Evolutionary conservation across 2,888 invertebrate genomes (phyloP).

Genomic region (Lepidochrysops patricia): DNA sequence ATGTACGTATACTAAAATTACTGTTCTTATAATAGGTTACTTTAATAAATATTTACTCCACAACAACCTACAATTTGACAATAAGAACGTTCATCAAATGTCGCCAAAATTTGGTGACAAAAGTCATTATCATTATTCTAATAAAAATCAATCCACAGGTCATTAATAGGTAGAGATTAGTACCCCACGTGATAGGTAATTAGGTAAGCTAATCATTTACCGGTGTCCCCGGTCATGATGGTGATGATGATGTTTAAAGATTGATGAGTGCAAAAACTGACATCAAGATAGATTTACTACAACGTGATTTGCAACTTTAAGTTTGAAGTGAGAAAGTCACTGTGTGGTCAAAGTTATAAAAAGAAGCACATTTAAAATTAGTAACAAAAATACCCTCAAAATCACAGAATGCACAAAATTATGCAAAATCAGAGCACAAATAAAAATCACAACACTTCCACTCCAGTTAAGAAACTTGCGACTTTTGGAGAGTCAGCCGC

Average conservation of each 20-base stretch:
- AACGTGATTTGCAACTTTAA: background rate
- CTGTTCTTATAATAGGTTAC: too few relatives aligned
- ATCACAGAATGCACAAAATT: background rate
- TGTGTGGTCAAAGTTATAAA: too few relatives aligned
- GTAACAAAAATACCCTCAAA: background rate
- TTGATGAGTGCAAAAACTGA: background rate
- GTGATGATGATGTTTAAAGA: background rate
- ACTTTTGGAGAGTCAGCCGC: conserved; percentile 62
- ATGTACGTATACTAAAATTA: too few relatives aligned
- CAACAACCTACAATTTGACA: too few relatives aligned
- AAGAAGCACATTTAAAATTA: too few relatives aligned
- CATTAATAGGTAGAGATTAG: background rate
- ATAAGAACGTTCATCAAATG: too few relatives aligned
- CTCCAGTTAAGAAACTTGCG: conserved; percentile 65
- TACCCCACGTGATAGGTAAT: background rate
- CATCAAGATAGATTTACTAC: background rate
- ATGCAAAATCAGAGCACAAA: conserved; percentile 5
- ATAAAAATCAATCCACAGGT: background rate
- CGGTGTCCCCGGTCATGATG: background rate
- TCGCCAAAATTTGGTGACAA: too few relatives aligned
- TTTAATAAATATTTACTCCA: too few relatives aligned
- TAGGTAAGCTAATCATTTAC: background rate
- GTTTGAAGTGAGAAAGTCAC: background rate
- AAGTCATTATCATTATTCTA: background rate
- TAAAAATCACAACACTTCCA: conserved; percentile 36